A percentile compares a stretch with the other conserved stretches of the same genome.
phyloP scores from a whole-genome alignment of 2,113 vertebrate species.

The Theristicus caerulescens region DNA sequence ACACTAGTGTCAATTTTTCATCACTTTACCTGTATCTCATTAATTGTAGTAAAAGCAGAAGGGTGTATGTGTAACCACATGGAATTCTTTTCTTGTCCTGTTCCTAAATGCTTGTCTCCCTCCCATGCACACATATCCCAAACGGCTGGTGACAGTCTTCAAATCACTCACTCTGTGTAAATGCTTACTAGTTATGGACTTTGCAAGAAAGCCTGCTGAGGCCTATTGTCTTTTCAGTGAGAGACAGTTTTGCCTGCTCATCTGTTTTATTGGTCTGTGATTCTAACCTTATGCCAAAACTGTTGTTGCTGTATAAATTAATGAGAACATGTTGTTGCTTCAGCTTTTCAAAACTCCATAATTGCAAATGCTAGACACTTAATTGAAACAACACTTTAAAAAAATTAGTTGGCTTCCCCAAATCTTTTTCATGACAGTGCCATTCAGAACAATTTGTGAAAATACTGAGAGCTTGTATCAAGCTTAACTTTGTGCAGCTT shows the following conservation, averaged over 20 bases:
- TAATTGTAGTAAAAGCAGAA: neutral
- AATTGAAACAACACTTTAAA: slow-evolving; percentile 14
- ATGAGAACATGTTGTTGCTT: slow-evolving; percentile 41
- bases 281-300: slow-evolving; percentile 48
- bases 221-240: slow-evolving; percentile 27
- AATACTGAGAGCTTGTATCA: neutral
- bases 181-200: slow-evolving; percentile 37
- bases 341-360: slow-evolving; percentile 48
- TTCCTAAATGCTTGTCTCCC: neutral
- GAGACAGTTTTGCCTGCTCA: slow-evolving; percentile 57
- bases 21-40: neutral
- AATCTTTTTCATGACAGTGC: neutral
- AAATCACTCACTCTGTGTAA: neutral
- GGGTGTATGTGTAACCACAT: neutral
- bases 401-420: neutral
- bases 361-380: slow-evolving; percentile 25
- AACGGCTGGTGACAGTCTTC: neutral
- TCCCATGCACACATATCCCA: neutral
- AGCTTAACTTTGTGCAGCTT: neutral
- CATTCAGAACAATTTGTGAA: neutral
- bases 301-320: slow-evolving; percentile 68
- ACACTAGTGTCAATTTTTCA: neutral
- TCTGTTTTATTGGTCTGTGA: slow-evolving; percentile 40
- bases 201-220: slow-evolving; percentile 35
- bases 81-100: neutral